A percentile compares a stretch with the other conserved stretches of the same genome.
These are phyloP conservation scores for Elanoides forficatus DNA, from an alignment of 2,113 vertebrate genomes.

Conservation along the genomic window DNA sequence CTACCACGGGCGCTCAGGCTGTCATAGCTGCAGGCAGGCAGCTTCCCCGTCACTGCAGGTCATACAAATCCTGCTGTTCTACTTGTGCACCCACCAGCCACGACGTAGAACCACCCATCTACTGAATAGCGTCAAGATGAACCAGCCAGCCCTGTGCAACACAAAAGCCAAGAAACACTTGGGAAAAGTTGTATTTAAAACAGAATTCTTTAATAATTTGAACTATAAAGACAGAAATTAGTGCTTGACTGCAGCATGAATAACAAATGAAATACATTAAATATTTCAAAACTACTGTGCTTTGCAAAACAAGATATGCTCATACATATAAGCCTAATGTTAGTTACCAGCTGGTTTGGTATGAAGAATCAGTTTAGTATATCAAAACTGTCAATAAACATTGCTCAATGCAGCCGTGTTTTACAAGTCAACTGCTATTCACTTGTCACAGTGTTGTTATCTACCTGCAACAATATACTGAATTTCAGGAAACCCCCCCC, in stretches of 20 bases:
- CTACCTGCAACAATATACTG: neutral
- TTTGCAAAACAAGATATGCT: slow-evolving; percentile 20
- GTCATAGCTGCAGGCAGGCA: neutral
- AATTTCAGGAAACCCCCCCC: neutral
- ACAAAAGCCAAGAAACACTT: neutral
- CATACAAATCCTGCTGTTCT: neutral
- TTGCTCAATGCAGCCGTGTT: neutral
- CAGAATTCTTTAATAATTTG: slow-evolving; percentile 62
- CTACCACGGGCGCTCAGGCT: neutral
- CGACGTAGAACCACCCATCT: neutral
- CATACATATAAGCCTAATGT: neutral
- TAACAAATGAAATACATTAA: slow-evolving; percentile 50
- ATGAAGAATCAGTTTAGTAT: neutral
- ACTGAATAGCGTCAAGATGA: neutral
- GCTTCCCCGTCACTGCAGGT: neutral
- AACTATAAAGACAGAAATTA: slow-evolving; percentile 53
- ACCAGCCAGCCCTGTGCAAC: neutral
- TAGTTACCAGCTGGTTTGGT: slow-evolving; percentile 31
- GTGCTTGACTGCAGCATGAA: slow-evolving; percentile 41
- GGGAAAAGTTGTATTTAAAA: slow-evolving; percentile 39
- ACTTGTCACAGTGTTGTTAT: neutral
- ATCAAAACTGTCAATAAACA: slow-evolving; percentile 7
- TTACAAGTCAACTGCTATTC: neutral
- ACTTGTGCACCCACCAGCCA: accelerated
- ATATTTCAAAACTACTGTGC: slow-evolving; percentile 51